Conservation (phyloP, 2,888 invertebrate species). For the Onchidella celtica region DNA sequence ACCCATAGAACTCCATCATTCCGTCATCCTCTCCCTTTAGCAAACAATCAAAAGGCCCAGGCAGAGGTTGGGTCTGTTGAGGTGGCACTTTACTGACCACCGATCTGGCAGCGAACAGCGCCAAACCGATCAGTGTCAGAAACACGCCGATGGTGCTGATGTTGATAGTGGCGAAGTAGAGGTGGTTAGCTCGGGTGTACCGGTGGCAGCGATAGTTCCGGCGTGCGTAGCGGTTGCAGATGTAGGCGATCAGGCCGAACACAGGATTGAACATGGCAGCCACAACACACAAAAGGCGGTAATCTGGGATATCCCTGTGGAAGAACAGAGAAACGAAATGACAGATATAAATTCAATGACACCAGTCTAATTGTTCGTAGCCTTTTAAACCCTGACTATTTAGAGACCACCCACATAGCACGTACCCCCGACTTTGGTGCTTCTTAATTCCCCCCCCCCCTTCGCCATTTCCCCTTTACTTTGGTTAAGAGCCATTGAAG, state of each 20-base stretch:
- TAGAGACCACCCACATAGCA: too few species aligned
- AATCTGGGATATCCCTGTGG: conserved; percentile 28
- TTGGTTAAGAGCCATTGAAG: too few species aligned
- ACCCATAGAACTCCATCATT: conserved; percentile 5
- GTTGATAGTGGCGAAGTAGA: conserved; percentile 33
- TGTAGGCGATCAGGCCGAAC: conserved; percentile 19
- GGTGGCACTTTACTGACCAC: not conserved
- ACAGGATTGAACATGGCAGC: conserved; percentile 38
- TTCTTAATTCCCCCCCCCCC: too few species aligned
- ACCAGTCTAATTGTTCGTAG: too few species aligned
- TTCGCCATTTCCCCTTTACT: too few species aligned
- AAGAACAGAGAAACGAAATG: not conserved
- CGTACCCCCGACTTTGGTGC: too few species aligned
- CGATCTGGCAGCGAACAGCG: not conserved
- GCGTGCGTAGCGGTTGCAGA: conserved; percentile 14
- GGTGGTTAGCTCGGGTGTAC: conserved; percentile 9
- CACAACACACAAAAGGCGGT: conserved; percentile 30
- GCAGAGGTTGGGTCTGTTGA: too few species aligned
- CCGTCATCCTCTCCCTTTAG: conserved; percentile 3
- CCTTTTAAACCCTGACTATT: too few species aligned
- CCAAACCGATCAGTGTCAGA: conserved; percentile 22
- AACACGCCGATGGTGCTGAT: conserved; percentile 36
- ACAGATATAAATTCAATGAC: not conserved
- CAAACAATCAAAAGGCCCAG: not conserved
- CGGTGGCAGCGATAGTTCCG: conserved; percentile 11